Base-by-base conservation (phyloP, 1,140 invertebrate genomes). In the Lanistes nyassanus region DNA sequence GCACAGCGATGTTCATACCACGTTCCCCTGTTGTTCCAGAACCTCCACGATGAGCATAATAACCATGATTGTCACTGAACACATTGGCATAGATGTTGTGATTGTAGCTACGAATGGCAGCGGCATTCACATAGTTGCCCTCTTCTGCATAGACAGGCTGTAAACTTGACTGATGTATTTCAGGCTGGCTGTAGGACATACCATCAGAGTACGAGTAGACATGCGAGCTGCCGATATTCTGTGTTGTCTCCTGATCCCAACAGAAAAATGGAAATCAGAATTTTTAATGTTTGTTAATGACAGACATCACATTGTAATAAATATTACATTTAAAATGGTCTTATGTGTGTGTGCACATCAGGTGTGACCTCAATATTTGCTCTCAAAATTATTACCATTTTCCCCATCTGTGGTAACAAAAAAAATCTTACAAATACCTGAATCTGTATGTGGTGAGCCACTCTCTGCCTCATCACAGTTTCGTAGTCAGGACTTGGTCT, bases 401-500 rank as follows among this genome's bases (percentile, higher is more conserved):
- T 47, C 42, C 19, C 19, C 42, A 47, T 9, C 42, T 47, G 42
- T 3, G 5, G 42, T 47, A 13, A 47, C 9, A 47, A 47, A 6
- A 47, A 2, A 47, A 47, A 47, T 21, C 62, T 31, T 21, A n/a
- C n/a, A 5, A 72, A 13, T 26, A 76, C 42, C 42, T 77, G 69
- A 29, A 80, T 76, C 42, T 76, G 76, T 42, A 69, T 62, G n/a
- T 81, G 68, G 36, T 81, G 79, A n/a, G 88, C 62, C 78, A 87
- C 74, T 83, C 89, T 81, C 53, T 90, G 86, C 84, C 95, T 94
- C 62, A 98, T 92, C 9, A 97, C 96, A 0, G 95, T 96, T 85
- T 98, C 95, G 86, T 98, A 98, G 88, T 97, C 96, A 0, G 97
- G 97, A 3, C 96, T 95, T 34, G 94, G 95, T 51, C 96, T 92